Conservation (phyloP, 92 coral and sea anemone species). For the Parazoanthus atlanticus region DNA sequence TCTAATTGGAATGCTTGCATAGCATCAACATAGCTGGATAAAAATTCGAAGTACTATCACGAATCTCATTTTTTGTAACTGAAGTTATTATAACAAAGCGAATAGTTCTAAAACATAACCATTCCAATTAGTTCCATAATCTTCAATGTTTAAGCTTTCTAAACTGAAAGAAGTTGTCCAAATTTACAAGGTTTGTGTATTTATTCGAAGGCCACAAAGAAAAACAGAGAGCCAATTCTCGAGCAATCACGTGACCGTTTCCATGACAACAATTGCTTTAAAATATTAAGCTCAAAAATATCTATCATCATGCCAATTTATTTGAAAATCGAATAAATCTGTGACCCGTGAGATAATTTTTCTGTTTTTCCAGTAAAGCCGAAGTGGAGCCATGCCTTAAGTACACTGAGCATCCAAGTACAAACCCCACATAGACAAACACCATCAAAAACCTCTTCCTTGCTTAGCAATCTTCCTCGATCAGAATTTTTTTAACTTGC, state of each 20-base stretch:
- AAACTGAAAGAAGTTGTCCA: too few relatives aligned
- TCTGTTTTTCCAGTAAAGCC: neutral
- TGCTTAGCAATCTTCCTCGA: too few relatives aligned
- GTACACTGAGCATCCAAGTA: conserved; percentile 42
- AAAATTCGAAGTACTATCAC: neutral
- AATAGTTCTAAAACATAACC: neutral
- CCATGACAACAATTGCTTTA: conserved; percentile 14
- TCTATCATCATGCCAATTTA: conserved; percentile 10
- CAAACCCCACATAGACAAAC: too few relatives aligned
- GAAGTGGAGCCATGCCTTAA: conserved; percentile 32
- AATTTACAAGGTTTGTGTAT: conserved; percentile 3
- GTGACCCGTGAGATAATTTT: conserved; percentile 1
- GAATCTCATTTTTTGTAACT: neutral
- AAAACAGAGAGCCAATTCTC: neutral
- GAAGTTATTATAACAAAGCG: neutral
- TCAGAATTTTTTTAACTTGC: too few relatives aligned
- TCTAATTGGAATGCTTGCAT: neutral
- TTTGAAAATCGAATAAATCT: conserved; percentile 19
- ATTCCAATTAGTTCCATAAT: neutral
- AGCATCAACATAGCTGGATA: neutral
- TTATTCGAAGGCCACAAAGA: conserved; percentile 18
- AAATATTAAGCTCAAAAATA: neutral
- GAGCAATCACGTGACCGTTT: conserved; percentile 22
- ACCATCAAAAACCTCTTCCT: too few relatives aligned
- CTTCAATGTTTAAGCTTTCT: neutral